A percentile compares a stretch with the other conserved stretches of the same genome.
Evolutionary conservation across 2,113 vertebrate genomes (phyloP).

Genomic region (Bujurquina vittata): DNA sequence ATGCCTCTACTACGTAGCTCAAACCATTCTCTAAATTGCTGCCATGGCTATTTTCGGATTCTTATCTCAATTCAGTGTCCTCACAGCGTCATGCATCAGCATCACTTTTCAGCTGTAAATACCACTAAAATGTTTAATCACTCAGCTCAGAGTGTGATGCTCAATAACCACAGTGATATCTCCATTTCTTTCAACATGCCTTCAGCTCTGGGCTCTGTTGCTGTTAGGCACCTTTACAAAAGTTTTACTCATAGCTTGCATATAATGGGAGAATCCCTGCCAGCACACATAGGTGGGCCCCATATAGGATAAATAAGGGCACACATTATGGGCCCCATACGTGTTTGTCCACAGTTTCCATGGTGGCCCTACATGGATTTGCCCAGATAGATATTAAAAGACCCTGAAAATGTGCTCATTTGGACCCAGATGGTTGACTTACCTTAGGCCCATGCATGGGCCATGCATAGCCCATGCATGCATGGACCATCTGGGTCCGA

Average conservation of each 20-base stretch:
- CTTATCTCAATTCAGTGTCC: conserved; percentile 6
- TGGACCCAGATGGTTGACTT: no score
- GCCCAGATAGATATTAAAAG: no score
- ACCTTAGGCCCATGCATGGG: no score
- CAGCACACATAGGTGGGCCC: no score
- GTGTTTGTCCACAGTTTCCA: no score
- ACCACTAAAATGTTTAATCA: conserved; percentile 19
- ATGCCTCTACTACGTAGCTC: not conserved
- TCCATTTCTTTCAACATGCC: conserved; percentile 18
- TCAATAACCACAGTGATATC: conserved; percentile 41
- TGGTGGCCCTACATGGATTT: no score
- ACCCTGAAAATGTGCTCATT: no score
- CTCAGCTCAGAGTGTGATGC: conserved; percentile 26
- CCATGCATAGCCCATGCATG: no score
- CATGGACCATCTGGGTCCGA: no score
- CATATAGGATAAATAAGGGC: no score
- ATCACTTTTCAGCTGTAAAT: conserved; percentile 18
- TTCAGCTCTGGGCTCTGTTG: not conserved
- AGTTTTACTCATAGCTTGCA: conserved; percentile 7
- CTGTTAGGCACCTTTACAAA: conserved; percentile 26
- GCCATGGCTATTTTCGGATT: not conserved
- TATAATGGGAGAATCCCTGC: not conserved
- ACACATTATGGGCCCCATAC: no score
- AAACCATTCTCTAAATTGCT: conserved; percentile 21
- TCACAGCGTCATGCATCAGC: conserved; percentile 11